These are phyloP conservation scores for Crypturellus undulatus DNA, from an alignment of 2,113 vertebrate species.

Conservation along the genomic window DNA sequence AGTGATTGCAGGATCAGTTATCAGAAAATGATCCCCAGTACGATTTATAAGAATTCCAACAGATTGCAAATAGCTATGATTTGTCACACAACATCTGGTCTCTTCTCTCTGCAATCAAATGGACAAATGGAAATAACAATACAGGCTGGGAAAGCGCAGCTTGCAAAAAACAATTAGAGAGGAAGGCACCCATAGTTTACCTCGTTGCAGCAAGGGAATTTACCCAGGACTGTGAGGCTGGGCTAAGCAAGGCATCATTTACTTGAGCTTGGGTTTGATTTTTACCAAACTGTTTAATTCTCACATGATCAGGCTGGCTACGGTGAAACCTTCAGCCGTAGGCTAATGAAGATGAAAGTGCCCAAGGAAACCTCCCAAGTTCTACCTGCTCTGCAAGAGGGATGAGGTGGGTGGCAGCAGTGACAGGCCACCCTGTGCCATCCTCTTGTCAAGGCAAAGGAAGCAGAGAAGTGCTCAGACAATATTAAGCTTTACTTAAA, in stretches of 20 bases:
- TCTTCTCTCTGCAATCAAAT: conserved; percentile 51
- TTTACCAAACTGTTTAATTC: not conserved
- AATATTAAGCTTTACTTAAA: not conserved
- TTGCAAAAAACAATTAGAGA: conserved; percentile 49
- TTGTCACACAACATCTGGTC: conserved; percentile 73
- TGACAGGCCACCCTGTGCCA: not conserved
- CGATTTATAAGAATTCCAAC: conserved; percentile 61
- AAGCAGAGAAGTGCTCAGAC: not conserved
- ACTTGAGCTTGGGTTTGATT: not conserved
- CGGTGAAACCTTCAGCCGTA: not conserved
- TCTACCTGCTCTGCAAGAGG: not conserved
- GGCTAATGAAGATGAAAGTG: not conserved
- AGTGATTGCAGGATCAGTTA: conserved; percentile 61
- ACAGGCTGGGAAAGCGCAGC: conserved; percentile 50
- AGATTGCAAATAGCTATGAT: conserved; percentile 73
- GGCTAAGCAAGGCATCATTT: not conserved
- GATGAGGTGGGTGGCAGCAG: accelerated
- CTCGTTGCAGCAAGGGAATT: conserved; percentile 49
- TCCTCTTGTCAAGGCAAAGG: accelerated
- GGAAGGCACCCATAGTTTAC: conserved; percentile 42
- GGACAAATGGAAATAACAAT: conserved; percentile 72
- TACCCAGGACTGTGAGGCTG: not conserved
- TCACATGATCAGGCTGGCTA: not conserved
- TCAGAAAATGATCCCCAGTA: conserved; percentile 51
- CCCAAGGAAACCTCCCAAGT: not conserved